Conservation (phyloP, 1,140 invertebrate species). For the Magallana gigas region DNA sequence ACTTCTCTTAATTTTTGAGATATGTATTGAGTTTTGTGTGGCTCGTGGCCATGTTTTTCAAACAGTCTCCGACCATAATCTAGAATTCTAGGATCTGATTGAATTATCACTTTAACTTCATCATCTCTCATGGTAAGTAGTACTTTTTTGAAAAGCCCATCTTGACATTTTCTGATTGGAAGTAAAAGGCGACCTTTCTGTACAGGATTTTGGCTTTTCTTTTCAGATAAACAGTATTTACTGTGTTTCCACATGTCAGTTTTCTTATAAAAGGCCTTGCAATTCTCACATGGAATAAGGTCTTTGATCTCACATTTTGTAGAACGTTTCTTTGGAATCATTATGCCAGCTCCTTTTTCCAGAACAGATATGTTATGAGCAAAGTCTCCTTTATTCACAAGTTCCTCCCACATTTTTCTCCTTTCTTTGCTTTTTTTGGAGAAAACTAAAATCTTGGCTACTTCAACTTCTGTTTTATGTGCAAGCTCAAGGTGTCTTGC, state of each 20-base stretch:
- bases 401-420: slow-evolving; percentile 22
- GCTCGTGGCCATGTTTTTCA: slow-evolving; percentile 29
- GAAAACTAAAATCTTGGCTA: background rate
- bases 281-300: background rate
- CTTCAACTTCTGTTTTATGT: no score
- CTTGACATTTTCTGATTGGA: slow-evolving; percentile 30
- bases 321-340: slow-evolving; percentile 29
- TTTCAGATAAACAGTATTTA: slow-evolving; percentile 8
- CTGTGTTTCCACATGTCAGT: background rate
- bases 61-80: slow-evolving; percentile 10
- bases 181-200: slow-evolving; percentile 2
- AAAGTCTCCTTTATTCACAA: slow-evolving; percentile 39
- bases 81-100: slow-evolving; percentile 18
- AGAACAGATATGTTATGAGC: background rate
- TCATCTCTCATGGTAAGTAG: slow-evolving; percentile 32
- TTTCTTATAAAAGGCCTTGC: slow-evolving; percentile 24
- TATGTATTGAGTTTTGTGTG: slow-evolving; percentile 34
- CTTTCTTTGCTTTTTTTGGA: slow-evolving; percentile 19
- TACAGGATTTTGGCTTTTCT: background rate
- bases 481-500: slow-evolving; percentile 39
- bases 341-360: slow-evolving; percentile 23
- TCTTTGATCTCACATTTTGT: background rate
- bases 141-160: slow-evolving; percentile 20
- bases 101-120: background rate
- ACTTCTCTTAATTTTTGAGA: slow-evolving; percentile 32